Base-by-base conservation (phyloP, 2,888 invertebrate species). In the Pristionchus japonicus region DNA sequence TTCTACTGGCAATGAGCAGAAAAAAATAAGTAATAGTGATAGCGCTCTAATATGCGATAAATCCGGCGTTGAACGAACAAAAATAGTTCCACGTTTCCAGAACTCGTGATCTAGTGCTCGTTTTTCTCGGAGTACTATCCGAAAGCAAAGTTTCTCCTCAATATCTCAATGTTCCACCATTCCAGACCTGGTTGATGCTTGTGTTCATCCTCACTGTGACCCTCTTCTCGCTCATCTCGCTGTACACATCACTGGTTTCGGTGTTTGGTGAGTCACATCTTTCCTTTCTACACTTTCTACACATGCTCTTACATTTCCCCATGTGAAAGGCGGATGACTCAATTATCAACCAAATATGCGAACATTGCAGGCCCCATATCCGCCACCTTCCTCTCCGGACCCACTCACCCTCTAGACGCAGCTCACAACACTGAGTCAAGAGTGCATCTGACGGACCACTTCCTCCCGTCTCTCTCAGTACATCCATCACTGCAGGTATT, bases 121-220 rank as follows among this genome's bases (percentile, higher is more conserved):
- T n/a, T n/a, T n/a, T n/a, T n/a, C n/a, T n/a, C n/a, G n/a, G n/a
- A n/a, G n/a, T n/a, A n/a, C n/a, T n/a, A n/a, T n/a, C n/a, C n/a
- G n/a, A n/a, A n/a, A n/a, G n/a, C n/a, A n/a, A n/a, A n/a, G n/a
- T n/a, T n/a, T n/a, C n/a, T n/a, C n/a, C n/a, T n/a, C n/a, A n/a
- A n/a, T n/a, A n/a, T n/a, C n/a, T n/a, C n/a, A n/a, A n/a, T n/a
- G n/a, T n/a, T n/a, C n/a, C n/a, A 43, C 43, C 43, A 80, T 34
- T 84, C 23, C 47, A 86, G 86, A 86, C 23, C 23, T 86, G 86
- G 86, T 49, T 86, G n/a, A 70, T 86, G 15, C 70, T 86, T 0
- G 43, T 86, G 11, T 3, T 70, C 34, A 86, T 86, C 31, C 86
- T 70, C 9, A 27, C 40, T 1, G 27, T 34, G 9, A 70, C 70